These are phyloP conservation scores for Anoplophora glabripennis DNA, from an alignment of 1,140 invertebrate genomes.

Conservation along the genomic window DNA sequence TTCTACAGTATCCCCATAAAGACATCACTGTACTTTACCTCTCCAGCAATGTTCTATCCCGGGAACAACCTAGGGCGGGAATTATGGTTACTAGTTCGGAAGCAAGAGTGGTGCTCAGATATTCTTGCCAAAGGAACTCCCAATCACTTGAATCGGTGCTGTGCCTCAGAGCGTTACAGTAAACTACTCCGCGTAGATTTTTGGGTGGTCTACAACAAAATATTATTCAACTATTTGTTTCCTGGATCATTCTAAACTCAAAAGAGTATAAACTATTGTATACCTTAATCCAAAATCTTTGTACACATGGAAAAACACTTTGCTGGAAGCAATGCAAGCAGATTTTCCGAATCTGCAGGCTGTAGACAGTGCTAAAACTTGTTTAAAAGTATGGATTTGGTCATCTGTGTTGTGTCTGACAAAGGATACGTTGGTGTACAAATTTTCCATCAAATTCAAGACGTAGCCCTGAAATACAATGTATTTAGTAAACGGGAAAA, in stretches of 20 bases:
- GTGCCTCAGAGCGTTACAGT: slow-evolving; percentile 53
- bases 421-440: slow-evolving; percentile 17
- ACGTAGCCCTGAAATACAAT: slow-evolving; percentile 15
- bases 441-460: slow-evolving; percentile 7
- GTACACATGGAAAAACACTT: slow-evolving; percentile 37
- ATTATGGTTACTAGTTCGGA: slow-evolving; percentile 3
- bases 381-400: slow-evolving; percentile 47
- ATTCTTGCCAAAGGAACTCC: slow-evolving; percentile 46
- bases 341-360: slow-evolving; percentile 52
- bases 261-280: too few relatives aligned
- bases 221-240: not conserved
- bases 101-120: slow-evolving; percentile 3
- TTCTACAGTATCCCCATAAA: not conserved
- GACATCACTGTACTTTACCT: not conserved
- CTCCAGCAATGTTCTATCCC: slow-evolving; percentile 50
- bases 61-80: slow-evolving; percentile 48
- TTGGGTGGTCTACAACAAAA: slow-evolving; percentile 47
- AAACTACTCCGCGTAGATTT: slow-evolving; percentile 59
- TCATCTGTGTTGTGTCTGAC: slow-evolving; percentile 26
- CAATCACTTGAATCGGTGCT: slow-evolving; percentile 49
- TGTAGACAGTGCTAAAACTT: slow-evolving; percentile 50
- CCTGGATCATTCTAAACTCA: too few relatives aligned
- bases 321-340: slow-evolving; percentile 50
- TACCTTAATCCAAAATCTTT: slow-evolving; percentile 19
- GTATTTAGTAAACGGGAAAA: too few relatives aligned